Conservation (phyloP, 2,797 vertebrate genomes). For the Darevskia mixta region DNA sequence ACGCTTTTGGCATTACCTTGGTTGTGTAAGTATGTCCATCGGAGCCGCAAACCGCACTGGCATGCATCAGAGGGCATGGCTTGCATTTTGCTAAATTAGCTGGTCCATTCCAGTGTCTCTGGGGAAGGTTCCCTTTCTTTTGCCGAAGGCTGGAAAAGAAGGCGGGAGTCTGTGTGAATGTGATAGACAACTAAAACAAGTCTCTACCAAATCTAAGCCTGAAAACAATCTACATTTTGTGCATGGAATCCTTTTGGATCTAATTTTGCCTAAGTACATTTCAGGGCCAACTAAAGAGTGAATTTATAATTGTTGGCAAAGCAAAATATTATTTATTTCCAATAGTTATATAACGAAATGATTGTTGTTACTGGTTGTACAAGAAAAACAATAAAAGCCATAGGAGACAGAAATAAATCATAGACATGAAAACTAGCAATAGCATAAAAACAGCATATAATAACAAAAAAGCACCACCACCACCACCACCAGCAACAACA, state of each 20-base stretch:
- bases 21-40: conserved; percentile 89
- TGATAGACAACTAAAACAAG: background rate
- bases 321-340: background rate
- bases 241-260: background rate
- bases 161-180: background rate
- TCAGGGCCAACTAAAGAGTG: background rate
- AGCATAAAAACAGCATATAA: no score
- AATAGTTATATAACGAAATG: no score
- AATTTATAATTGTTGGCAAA: no score
- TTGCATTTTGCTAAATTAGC: conserved; percentile 86
- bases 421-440: no score
- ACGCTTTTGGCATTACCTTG: conserved; percentile 74
- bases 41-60: conserved; percentile 87
- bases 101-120: conserved; percentile 85
- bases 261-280: background rate
- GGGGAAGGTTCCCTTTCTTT: conserved; percentile 86
- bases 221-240: background rate
- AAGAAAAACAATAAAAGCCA: no score
- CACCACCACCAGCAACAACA: no score
- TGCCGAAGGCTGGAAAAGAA: conserved; percentile 82
- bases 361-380: no score
- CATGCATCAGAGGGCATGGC: conserved; percentile 79
- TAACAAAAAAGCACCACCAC: no score
- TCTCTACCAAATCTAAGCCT: background rate
- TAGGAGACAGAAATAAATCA: no score